Conservation (phyloP, 2,888 invertebrate genomes). For the Apamea epomidion region DNA sequence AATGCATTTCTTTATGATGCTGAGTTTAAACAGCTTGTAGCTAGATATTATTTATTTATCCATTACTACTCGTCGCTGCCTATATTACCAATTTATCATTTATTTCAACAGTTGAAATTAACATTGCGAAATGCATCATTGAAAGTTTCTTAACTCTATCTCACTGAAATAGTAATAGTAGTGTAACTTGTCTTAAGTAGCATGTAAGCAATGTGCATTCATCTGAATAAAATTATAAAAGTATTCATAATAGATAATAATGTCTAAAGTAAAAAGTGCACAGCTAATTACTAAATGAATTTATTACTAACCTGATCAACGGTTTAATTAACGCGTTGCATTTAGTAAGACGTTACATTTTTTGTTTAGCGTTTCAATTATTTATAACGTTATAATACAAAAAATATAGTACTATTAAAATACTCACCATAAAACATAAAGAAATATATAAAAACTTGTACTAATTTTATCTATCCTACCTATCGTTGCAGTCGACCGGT, state of each 20-base stretch:
- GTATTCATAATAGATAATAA: conserved; percentile 33
- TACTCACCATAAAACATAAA: conserved; percentile 20
- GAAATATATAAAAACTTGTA: conserved; percentile 14
- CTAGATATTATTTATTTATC: conserved; percentile 46
- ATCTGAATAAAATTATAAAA: conserved; percentile 34
- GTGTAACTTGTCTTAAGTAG: conserved; percentile 27
- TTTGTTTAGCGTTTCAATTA: conserved; percentile 46
- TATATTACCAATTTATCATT: conserved; percentile 53
- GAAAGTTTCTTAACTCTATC: conserved; percentile 35
- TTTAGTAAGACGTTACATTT: conserved; percentile 41
- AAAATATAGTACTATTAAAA: conserved; percentile 28
- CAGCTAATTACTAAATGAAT: conserved; percentile 42
- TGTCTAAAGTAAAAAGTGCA: conserved; percentile 43
- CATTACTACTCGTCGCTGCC: conserved; percentile 20
- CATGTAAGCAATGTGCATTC: conserved; percentile 33
- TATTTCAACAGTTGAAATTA: conserved; percentile 50
- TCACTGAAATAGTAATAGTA: conserved; percentile 28
- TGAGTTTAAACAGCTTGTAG: conserved; percentile 47
- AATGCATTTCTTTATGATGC: conserved; percentile 51
- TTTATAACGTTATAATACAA: conserved; percentile 33
- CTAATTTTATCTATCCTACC: too few species aligned
- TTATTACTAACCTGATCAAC: conserved; percentile 27
- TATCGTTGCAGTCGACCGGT: conserved; percentile 14
- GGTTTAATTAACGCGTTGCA: conserved; percentile 36
- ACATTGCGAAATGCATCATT: conserved; percentile 43